Percentiles rank a stretch among this genome's conserved stretches.
phyloP scores from a whole-genome alignment of 2,888 invertebrate genomes.

The Pterostichus niger region DNA sequence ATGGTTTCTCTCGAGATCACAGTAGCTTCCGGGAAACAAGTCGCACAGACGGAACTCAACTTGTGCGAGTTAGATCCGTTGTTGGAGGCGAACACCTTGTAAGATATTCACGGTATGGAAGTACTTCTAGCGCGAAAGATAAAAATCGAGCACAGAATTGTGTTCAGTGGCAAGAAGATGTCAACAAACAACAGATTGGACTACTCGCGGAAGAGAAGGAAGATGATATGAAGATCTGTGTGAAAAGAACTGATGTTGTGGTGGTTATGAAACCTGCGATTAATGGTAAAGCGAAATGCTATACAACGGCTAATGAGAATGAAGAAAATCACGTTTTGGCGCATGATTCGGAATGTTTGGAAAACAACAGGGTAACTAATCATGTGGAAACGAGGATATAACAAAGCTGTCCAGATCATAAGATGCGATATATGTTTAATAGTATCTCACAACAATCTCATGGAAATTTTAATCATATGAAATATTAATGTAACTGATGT shows the following conservation, averaged over 20 bases:
- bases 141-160: slow-evolving; percentile 46
- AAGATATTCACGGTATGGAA: slow-evolving; percentile 59
- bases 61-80: slow-evolving; percentile 57
- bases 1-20: slow-evolving; percentile 80
- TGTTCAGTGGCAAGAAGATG: slow-evolving; percentile 59
- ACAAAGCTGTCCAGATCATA: slow-evolving; percentile 23
- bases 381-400: slow-evolving; percentile 59
- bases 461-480: slow-evolving; percentile 24
- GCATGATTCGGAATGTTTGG: slow-evolving; percentile 39
- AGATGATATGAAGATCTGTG: slow-evolving; percentile 40
- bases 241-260: slow-evolving; percentile 61
- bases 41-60: slow-evolving; percentile 64
- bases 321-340: slow-evolving; percentile 1
- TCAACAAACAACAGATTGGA: slow-evolving; percentile 57
- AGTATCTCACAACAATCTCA: slow-evolving; percentile 25
- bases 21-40: slow-evolving; percentile 82
- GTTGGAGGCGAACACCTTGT: slow-evolving; percentile 29
- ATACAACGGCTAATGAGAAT: slow-evolving; percentile 49
- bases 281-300: slow-evolving; percentile 67
- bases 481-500: not conserved
- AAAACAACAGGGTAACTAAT: slow-evolving; percentile 33
- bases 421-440: slow-evolving; percentile 1
- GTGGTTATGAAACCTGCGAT: slow-evolving; percentile 60
- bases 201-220: slow-evolving; percentile 54
- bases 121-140: slow-evolving; percentile 31